Evolutionary conservation across 2,113 vertebrate genomes (phyloP), one percentile per base, ranked within the genome.

Genomic region (Rhynchopsitta pachyrhyncha): DNA sequence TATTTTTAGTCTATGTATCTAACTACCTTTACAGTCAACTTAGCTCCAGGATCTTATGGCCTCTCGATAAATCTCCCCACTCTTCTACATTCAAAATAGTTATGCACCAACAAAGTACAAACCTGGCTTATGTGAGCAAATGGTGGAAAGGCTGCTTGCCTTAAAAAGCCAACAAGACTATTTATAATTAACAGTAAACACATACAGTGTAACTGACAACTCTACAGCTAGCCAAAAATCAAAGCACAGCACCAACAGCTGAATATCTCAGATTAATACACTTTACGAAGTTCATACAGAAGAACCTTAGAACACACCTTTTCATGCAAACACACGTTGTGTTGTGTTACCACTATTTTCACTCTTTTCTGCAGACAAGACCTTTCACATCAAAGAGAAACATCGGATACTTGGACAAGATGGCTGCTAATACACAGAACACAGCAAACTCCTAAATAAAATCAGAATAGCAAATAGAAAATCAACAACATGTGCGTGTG

Each of bases 141-240:
- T 53, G 52, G 89, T 71, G 42, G 85, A 87, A 90, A 93, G 64
- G 3, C 25, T 82, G 53, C 8, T 39, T 76, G 68, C 66, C 73
- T 83, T 25, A 5, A 53, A 55, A 74, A 95, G 75, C 77, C 78
- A 63, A 74, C 63, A 86, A 3, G 4, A 46, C 82, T 64, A 55
- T 68, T 92, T 79, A 78, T 88, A 93, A 84, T 95, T 88, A 86
- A 76, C 79, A 94, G 78, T 35, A 94, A 96, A 90, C 35, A 62
- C 28, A 76, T 52, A 62, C 20, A 59, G 35, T 1, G 0, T 24
- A 81, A 88, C 60, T 60, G 83, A 87, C 70, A 84, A 19, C 49
- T 66, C 74, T 70, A 39, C 31, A 86, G 70, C 79, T 37, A 60
- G 75, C 33, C 44, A 63, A 63, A 93, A 89, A 79, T 66, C 78